Conservation (phyloP, 2,797 vertebrate genomes). For the Phalloptychus januarius region DNA sequence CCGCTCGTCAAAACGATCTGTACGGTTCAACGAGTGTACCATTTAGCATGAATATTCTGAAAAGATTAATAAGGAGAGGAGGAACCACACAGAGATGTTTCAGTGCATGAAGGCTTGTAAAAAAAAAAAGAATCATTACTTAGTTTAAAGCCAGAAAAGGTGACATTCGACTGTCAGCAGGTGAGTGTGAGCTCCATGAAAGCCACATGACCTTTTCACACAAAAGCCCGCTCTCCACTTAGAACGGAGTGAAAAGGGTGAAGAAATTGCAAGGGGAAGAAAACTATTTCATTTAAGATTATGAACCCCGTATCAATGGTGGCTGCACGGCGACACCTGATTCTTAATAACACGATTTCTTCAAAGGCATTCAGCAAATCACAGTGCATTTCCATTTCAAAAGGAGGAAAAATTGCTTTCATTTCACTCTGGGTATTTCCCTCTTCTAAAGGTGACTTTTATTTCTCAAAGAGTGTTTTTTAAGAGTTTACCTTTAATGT, state of each 20-base stretch:
- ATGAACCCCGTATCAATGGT: slow-evolving; percentile 80
- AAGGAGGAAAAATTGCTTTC: slow-evolving; percentile 88
- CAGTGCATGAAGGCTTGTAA: slow-evolving; percentile 30
- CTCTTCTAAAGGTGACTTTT: slow-evolving; percentile 73
- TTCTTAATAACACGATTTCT: slow-evolving; percentile 91
- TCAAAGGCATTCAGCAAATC: slow-evolving; percentile 91
- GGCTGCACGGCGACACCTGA: slow-evolving; percentile 80
- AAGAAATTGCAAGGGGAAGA: slow-evolving; percentile 67
- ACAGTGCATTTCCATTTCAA: slow-evolving; percentile 89
- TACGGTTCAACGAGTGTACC: neutral
- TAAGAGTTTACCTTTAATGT: slow-evolving; percentile 74
- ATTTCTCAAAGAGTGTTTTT: slow-evolving; percentile 73
- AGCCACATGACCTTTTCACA: slow-evolving; percentile 71
- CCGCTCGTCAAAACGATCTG: neutral
- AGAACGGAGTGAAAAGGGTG: slow-evolving; percentile 62
- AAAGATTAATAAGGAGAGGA: slow-evolving; percentile 28
- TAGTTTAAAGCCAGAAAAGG: slow-evolving; percentile 61
- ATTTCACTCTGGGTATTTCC: slow-evolving; percentile 77
- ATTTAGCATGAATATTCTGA: slow-evolving; percentile 14
- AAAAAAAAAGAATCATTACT: slow-evolving; percentile 47
- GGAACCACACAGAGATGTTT: slow-evolving; percentile 25
- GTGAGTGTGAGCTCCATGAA: slow-evolving; percentile 59
- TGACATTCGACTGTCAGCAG: slow-evolving; percentile 69
- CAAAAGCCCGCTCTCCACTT: slow-evolving; percentile 71
- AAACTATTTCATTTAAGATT: slow-evolving; percentile 84